Conservation (phyloP, 2,797 vertebrate genomes). For the Ataeniobius toweri region DNA sequence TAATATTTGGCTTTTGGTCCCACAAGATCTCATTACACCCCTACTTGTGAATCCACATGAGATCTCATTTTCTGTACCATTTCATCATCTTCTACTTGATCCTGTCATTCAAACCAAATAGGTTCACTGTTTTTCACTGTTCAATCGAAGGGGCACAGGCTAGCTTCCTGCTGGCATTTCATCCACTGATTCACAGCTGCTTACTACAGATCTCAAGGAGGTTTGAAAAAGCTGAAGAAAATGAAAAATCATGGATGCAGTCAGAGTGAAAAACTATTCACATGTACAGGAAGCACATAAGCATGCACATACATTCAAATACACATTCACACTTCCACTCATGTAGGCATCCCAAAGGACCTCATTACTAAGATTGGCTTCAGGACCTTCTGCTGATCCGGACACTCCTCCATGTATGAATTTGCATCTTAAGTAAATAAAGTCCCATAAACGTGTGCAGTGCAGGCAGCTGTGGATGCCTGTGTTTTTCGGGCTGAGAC, state of each 20-base stretch:
- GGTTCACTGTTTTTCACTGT: constrained; percentile 31
- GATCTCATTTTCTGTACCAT: constrained; percentile 20
- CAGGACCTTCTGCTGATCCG: constrained; percentile 66
- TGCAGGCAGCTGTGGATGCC: not conserved
- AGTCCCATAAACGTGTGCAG: constrained; percentile 33
- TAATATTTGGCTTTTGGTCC: not conserved
- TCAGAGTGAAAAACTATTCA: constrained; percentile 39
- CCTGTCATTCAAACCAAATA: constrained; percentile 40
- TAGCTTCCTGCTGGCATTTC: constrained; percentile 54
- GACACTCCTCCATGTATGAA: constrained; percentile 56
- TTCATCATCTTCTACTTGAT: constrained; percentile 35
- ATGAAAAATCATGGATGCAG: constrained; percentile 40
- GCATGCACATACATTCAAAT: constrained; percentile 13
- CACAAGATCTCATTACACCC: not conserved
- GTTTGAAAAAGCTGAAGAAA: constrained; percentile 33
- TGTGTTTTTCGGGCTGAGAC: constrained; percentile 8
- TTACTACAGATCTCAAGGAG: constrained; percentile 58
- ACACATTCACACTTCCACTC: constrained; percentile 19
- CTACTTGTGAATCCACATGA: constrained; percentile 2
- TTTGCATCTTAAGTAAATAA: constrained; percentile 58
- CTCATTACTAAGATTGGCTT: constrained; percentile 72
- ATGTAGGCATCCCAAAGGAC: constrained; percentile 57
- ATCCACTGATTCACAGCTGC: constrained; percentile 57
- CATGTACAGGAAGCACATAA: constrained; percentile 7
- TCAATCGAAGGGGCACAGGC: constrained; percentile 33